These are phyloP conservation scores for Acipenser oxyrinchus DNA, from an alignment of 2,797 vertebrate genomes.

Conservation along the genomic window DNA sequence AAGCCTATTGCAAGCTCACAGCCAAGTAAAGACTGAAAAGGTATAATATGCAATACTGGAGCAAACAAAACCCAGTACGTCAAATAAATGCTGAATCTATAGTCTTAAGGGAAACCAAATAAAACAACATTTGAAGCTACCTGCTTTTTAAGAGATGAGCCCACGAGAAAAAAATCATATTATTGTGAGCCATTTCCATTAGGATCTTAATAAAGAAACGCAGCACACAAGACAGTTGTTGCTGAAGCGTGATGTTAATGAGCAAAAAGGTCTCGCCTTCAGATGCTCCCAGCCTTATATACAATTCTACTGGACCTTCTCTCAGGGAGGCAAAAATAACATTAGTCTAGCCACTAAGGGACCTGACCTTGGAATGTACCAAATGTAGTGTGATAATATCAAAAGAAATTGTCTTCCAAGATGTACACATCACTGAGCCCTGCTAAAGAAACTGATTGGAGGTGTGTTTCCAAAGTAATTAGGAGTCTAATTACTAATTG, in stretches of 20 bases:
- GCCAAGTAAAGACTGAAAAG: too few species aligned
- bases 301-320: conserved; percentile 21
- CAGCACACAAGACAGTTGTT: conserved; percentile 2
- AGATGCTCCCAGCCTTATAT: conserved; percentile 2
- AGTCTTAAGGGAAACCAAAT: too few species aligned
- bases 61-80: too few species aligned
- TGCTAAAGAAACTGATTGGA: conserved; percentile 11
- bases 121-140: too few species aligned
- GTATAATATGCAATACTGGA: too few species aligned
- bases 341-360: conserved; percentile 8
- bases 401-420: conserved; percentile 39
- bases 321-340: conserved; percentile 43
- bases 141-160: too few species aligned
- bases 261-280: conserved; percentile 6
- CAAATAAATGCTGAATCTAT: too few species aligned
- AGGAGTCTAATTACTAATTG: conserved; percentile 3
- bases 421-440: conserved; percentile 34
- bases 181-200: too few species aligned
- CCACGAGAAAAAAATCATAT: too few species aligned
- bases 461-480: not conserved
- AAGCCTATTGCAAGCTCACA: too few species aligned
- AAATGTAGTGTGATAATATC: conserved; percentile 48
- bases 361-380: conserved; percentile 40
- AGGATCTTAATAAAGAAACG: too few species aligned
- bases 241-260: conserved; percentile 7